A percentile compares a stretch with the other conserved stretches of the same genome.
phyloP scores from a whole-genome alignment of 1,140 invertebrate species.

The Ladona fulva region DNA sequence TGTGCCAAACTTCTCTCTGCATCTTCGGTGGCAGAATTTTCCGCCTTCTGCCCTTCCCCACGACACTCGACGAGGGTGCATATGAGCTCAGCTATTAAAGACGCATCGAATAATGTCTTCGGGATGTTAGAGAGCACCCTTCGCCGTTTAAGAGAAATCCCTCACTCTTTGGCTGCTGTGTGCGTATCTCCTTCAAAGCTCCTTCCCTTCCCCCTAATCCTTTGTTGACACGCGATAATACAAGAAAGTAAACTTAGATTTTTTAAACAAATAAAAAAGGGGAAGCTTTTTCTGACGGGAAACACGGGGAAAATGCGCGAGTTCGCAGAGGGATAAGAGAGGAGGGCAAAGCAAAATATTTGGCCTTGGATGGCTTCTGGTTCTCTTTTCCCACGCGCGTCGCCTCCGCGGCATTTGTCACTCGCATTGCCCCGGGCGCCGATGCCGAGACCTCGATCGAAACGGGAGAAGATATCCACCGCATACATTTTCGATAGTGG shows the following conservation, averaged over 20 bases:
- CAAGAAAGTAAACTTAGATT: background rate
- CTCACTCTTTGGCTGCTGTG: background rate
- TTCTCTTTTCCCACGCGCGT: background rate
- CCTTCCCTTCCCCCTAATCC: background rate
- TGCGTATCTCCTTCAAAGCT: background rate
- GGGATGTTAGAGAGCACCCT: too few species aligned
- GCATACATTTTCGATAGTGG: background rate
- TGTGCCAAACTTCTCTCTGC: too few species aligned
- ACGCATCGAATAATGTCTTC: too few species aligned
- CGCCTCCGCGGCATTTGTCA: conserved; percentile 2
- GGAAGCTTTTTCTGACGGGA: background rate
- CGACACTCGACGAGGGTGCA: too few species aligned
- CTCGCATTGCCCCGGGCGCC: background rate
- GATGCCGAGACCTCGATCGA: background rate
- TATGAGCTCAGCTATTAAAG: too few species aligned
- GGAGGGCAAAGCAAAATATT: background rate
- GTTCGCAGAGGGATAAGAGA: background rate
- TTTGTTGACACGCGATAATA: conserved; percentile 5
- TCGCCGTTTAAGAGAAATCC: too few species aligned
- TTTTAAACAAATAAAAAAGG: background rate
- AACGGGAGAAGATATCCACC: background rate
- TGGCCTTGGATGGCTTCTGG: background rate
- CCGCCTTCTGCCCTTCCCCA: too few species aligned
- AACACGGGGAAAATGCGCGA: background rate
- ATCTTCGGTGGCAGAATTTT: too few species aligned